Percentiles rank a stretch among this genome's conserved stretches.
Conservation (phyloP, 2,888 invertebrate species). For the Chrysodeixis includens region DNA sequence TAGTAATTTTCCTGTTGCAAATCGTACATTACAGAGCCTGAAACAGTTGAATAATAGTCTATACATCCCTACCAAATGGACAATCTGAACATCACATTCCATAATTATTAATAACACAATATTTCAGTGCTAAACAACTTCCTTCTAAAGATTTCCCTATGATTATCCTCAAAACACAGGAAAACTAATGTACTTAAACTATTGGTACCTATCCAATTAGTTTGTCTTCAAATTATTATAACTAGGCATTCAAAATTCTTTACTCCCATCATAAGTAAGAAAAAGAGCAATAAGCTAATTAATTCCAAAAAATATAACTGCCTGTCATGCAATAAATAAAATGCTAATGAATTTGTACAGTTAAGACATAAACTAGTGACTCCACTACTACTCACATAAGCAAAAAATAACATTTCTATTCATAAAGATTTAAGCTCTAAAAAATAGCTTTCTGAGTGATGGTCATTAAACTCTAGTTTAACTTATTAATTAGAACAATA, state of each 20-base stretch:
- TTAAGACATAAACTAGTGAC: neutral
- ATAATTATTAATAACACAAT: slow-evolving; percentile 21
- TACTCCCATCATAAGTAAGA: neutral
- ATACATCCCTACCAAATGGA: neutral
- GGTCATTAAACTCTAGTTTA: too few species aligned
- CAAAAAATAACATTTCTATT: neutral
- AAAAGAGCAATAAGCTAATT: neutral
- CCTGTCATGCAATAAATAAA: neutral
- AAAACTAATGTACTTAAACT: neutral
- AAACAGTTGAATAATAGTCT: slow-evolving; percentile 7
- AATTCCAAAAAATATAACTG: neutral
- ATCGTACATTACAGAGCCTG: slow-evolving; percentile 21
- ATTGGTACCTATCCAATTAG: neutral
- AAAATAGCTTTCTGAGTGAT: too few species aligned
- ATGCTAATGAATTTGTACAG: slow-evolving; percentile 2
- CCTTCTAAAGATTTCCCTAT: slow-evolving; percentile 15
- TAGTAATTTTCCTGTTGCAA: slow-evolving; percentile 36
- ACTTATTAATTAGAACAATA: too few species aligned
- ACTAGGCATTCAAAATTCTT: neutral
- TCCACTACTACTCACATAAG: neutral
- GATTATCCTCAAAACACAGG: slow-evolving; percentile 10
- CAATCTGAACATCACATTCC: slow-evolving; percentile 10
- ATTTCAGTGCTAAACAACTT: slow-evolving; percentile 26
- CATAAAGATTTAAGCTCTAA: neutral
- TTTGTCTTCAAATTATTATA: neutral